Percentiles rank a stretch among this genome's conserved stretches.
phyloP scores from a whole-genome alignment of 2,888 invertebrate species.

The Nymphalis c-album region DNA sequence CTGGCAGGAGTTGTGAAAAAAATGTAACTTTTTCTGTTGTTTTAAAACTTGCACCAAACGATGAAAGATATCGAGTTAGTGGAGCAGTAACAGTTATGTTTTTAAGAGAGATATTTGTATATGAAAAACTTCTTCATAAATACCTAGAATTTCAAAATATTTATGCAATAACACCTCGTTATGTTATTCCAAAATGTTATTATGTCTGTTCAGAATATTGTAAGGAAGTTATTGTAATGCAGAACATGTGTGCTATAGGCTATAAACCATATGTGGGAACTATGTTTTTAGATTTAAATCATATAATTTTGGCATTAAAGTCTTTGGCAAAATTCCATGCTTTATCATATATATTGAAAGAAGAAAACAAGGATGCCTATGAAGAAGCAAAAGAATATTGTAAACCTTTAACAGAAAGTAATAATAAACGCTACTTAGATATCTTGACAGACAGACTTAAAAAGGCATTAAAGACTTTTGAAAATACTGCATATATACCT shows the following conservation, averaged over 20 bases:
- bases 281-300: conserved; percentile 60
- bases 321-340: conserved; percentile 66
- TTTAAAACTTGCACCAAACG: conserved; percentile 68
- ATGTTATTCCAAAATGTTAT: conserved; percentile 59
- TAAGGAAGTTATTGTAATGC: conserved; percentile 63
- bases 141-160: conserved; percentile 52
- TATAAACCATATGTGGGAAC: conserved; percentile 55
- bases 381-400: conserved; percentile 53
- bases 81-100: conserved; percentile 68
- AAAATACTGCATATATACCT: conserved; percentile 50
- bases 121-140: conserved; percentile 53
- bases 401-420: conserved; percentile 55
- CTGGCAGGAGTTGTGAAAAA: conserved; percentile 44
- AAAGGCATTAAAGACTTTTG: conserved; percentile 59
- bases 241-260: conserved; percentile 60
- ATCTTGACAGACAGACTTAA: conserved; percentile 62
- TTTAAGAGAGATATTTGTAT: conserved; percentile 64
- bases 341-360: conserved; percentile 61
- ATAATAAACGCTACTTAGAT: conserved; percentile 61
- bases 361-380: conserved; percentile 47
- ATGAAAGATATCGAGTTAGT: conserved; percentile 66
- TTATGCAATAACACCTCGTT: conserved; percentile 39
- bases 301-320: conserved; percentile 55
- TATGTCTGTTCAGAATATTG: conserved; percentile 58
- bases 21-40: conserved; percentile 50